Percentiles rank a stretch among this genome's conserved stretches.
Conservation (phyloP, 2,113 vertebrate genomes). For the Ameiurus melas region DNA sequence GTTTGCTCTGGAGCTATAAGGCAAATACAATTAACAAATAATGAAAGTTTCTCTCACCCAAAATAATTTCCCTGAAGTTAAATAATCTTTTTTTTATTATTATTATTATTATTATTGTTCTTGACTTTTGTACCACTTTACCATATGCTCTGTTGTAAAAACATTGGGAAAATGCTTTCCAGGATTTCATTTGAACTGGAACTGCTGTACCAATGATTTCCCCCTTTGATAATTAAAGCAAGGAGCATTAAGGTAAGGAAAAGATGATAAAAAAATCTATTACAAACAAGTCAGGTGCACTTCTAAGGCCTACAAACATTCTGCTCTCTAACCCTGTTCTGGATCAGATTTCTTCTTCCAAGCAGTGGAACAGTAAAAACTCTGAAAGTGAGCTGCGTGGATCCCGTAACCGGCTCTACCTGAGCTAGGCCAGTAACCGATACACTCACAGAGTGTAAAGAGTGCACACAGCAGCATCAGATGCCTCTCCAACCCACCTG, state of each 20-base stretch:
- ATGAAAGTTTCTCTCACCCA: neutral
- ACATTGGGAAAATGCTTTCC: neutral
- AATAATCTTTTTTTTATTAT: neutral
- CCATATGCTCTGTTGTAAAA: neutral
- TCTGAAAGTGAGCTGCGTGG: conserved; percentile 71
- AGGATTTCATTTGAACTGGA: neutral
- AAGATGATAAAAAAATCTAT: conserved; percentile 37
- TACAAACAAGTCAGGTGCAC: conserved; percentile 58
- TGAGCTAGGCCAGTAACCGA: conserved; percentile 70
- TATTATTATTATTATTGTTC: neutral
- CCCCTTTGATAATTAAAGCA: neutral
- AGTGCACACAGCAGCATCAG: conserved; percentile 49
- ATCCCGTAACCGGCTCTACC: conserved; percentile 73
- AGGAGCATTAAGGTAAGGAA: conserved; percentile 32
- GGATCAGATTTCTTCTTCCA: conserved; percentile 69
- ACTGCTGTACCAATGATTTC: neutral
- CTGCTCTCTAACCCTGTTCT: conserved; percentile 64
- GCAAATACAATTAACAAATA: neutral
- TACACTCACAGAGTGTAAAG: conserved; percentile 60
- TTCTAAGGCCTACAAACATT: conserved; percentile 67
- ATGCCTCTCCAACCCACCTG: conserved; percentile 48
- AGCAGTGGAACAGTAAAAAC: conserved; percentile 74
- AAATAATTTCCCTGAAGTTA: neutral
- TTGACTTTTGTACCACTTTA: neutral
- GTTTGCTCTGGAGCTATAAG: neutral